phyloP scores from a whole-genome alignment of 2,888 invertebrate species.

The Meghimatium bilineatum region DNA sequence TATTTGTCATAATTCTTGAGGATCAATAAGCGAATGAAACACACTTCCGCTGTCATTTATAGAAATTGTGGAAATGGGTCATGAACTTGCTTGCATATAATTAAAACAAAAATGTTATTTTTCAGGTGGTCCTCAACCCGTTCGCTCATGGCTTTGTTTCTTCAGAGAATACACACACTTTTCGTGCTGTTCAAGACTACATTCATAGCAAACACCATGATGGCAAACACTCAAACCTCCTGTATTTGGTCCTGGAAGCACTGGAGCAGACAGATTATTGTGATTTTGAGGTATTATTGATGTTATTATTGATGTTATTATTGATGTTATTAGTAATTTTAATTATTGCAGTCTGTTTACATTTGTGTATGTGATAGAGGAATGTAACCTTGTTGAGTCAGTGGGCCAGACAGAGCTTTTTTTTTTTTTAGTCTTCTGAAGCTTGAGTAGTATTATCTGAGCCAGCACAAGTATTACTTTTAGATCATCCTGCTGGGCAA shows the following conservation, averaged over 20 bases:
- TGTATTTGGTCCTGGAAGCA: slow-evolving; percentile 48
- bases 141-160: slow-evolving; percentile 51
- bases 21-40: too few species aligned
- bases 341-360: too few species aligned
- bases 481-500: too few species aligned
- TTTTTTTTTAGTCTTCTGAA: too few species aligned
- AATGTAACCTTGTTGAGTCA: too few species aligned
- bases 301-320: slow-evolving; percentile 23
- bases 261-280: slow-evolving; percentile 57
- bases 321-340: not conserved
- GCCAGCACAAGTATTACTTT: too few species aligned
- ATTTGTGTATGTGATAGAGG: too few species aligned
- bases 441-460: too few species aligned
- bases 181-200: slow-evolving; percentile 48
- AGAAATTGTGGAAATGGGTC: not conserved
- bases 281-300: slow-evolving; percentile 51
- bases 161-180: slow-evolving; percentile 50
- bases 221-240: slow-evolving; percentile 50
- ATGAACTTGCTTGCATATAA: not conserved
- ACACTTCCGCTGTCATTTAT: not conserved
- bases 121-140: slow-evolving; percentile 50
- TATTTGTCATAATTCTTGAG: too few species aligned
- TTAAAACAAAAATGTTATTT: not conserved
- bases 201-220: slow-evolving; percentile 38
- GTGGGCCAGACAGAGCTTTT: too few species aligned